Evolutionary conservation across 2,888 invertebrate genomes (phyloP).

Genomic region (Pandemis corylana): DNA sequence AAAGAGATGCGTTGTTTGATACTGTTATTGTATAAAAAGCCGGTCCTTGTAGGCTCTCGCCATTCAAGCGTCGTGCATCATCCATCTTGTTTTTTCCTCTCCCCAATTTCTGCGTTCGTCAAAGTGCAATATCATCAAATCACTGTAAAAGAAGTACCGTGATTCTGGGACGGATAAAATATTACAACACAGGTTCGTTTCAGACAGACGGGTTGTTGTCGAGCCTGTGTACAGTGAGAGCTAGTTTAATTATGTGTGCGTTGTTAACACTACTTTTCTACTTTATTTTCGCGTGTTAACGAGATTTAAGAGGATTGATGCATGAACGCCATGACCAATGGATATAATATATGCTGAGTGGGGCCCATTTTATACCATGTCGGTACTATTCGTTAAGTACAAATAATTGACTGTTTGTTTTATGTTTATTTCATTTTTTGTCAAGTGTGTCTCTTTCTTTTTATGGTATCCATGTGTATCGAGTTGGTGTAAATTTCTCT

Average conservation of each 20-base stretch:
- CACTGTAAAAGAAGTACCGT: slow-evolving; percentile 82
- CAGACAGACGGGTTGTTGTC: slow-evolving; percentile 59
- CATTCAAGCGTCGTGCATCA: slow-evolving; percentile 56
- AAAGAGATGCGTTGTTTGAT: neutral
- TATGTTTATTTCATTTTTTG: too few species aligned
- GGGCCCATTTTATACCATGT: too few species aligned
- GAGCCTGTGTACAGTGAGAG: slow-evolving; percentile 27
- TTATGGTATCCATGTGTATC: too few species aligned
- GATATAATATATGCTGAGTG: too few species aligned
- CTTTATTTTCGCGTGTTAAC: too few species aligned
- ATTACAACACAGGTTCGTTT: slow-evolving; percentile 79
- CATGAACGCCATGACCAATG: too few species aligned
- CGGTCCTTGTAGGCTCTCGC: slow-evolving; percentile 42
- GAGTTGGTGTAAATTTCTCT: too few species aligned
- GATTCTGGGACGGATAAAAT: slow-evolving; percentile 80
- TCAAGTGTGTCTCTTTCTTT: too few species aligned
- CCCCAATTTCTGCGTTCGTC: slow-evolving; percentile 65
- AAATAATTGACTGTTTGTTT: too few species aligned
- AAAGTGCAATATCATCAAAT: slow-evolving; percentile 85
- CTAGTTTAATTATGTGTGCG: slow-evolving; percentile 1
- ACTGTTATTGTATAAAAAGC: slow-evolving; percentile 28
- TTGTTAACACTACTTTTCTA: too few species aligned
- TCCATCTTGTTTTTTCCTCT: slow-evolving; percentile 73
- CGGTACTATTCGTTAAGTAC: too few species aligned
- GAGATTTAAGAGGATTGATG: too few species aligned